Evolutionary conservation across 2,113 vertebrate species (phyloP), one percentile per base, ranked within the genome.

Genomic region (Synodontis membranacea): DNA sequence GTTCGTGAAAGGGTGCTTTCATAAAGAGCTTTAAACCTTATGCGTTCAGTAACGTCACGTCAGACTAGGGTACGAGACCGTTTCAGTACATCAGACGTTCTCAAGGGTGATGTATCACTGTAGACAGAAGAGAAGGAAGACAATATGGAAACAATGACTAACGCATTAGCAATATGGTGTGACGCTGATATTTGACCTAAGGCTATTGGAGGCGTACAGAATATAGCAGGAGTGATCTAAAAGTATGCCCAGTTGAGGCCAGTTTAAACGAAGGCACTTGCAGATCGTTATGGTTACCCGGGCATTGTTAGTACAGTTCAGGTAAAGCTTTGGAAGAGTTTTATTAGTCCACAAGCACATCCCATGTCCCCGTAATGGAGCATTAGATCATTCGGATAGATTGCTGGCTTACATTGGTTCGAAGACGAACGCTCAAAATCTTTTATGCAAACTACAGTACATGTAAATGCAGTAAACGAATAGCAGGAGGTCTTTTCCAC

Each of bases 141-240:
- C 3, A 6, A 50, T 78, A 31, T n/a, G 74, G n/a, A 78, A 15
- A 50, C 46, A 78, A 50, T 8, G 2, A 48, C 46, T 50, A 78
- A 46, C 17, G 15, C 28, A 50, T 31, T 76, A 31, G n/a, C 74
- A 76, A 48, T 50, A 50, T 50, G 44, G 31, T 31, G 2, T 76
- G 52, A 50, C 46, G 4, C 46, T 50, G 42, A 75, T 75, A 75
- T 48, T 75, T 75, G 25, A 46, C 72, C 72, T 15, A 15, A 48
- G 72, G 72, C 42, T 75, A 75, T 75, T n/a, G 72, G 72, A 8
- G 42, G 44, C 44, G 15, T 52, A 78, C n/a, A 52, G 74, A 78
- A 31, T 50, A 28, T 46, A 72, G 37, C 37, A 42, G 37, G 42
- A 74, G 28, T 74, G 39, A 74, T 44, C 42, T 74, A 74, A 74